Conservation (phyloP, 2,797 vertebrate species). For the Leptoclinus maculatus region DNA sequence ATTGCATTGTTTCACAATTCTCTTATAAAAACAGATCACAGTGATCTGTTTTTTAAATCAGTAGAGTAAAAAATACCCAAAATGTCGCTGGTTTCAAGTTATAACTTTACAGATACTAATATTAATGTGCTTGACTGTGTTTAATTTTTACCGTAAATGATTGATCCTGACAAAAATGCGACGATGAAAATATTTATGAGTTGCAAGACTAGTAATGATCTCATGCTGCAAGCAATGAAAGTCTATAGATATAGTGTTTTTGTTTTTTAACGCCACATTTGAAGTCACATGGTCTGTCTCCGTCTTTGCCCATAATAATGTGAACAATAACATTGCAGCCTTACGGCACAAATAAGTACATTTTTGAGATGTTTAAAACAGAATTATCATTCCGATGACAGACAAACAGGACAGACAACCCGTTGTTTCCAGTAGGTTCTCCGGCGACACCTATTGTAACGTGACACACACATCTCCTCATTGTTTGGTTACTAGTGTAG, state of each 20-base stretch:
- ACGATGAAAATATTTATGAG: background rate
- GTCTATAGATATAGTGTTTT: background rate
- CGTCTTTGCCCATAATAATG: background rate
- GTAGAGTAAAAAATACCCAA: background rate
- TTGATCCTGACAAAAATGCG: background rate
- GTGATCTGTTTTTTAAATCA: background rate
- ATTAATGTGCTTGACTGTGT: too few relatives aligned
- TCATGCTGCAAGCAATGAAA: background rate
- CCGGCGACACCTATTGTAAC: slow-evolving; percentile 46
- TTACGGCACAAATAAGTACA: background rate
- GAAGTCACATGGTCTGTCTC: background rate
- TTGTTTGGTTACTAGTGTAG: slow-evolving; percentile 16
- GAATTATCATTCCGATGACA: slow-evolving; percentile 3
- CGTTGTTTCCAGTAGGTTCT: slow-evolving; percentile 69
- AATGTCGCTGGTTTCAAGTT: background rate
- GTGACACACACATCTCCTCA: slow-evolving; percentile 4
- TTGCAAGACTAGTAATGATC: background rate
- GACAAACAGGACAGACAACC: slow-evolving; percentile 24
- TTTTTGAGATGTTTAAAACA: background rate
- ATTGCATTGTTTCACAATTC: background rate
- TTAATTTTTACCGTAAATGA: background rate
- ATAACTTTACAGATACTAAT: background rate
- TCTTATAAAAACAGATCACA: too few relatives aligned
- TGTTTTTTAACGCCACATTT: background rate
- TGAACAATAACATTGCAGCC: background rate